Evolutionary conservation across 2,888 invertebrate species (phyloP).

Genomic region (Branchipolynoe longqiensis): DNA sequence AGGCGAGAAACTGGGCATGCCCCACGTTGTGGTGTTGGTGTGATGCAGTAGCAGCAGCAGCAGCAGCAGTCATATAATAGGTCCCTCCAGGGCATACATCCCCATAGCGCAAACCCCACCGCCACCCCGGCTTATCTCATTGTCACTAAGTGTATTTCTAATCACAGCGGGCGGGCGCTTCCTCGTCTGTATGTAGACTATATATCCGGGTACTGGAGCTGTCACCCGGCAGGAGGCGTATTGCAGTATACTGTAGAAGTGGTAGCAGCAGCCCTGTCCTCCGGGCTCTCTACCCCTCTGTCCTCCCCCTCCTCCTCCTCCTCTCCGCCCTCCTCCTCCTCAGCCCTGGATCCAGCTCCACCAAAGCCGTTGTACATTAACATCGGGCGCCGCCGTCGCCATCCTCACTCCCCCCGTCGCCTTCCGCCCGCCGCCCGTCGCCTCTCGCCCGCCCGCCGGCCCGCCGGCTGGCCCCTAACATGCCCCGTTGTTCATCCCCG

Average conservation of each 20-base stretch:
- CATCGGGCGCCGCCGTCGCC: constrained; percentile 23
- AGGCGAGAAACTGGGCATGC: not conserved
- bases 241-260: not conserved
- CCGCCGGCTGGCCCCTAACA: too few relatives aligned
- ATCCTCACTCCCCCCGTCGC: not conserved
- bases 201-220: too few relatives aligned
- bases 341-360: constrained; percentile 28
- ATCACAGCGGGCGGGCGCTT: too few relatives aligned
- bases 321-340: constrained; percentile 3
- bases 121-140: too few relatives aligned
- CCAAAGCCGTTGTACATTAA: constrained; percentile 14
- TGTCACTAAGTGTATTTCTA: too few relatives aligned
- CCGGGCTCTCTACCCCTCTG: not conserved
- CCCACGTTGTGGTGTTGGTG: not conserved
- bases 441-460: constrained; percentile 12
- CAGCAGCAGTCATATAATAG: too few relatives aligned
- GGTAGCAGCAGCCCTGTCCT: not conserved
- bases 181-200: too few relatives aligned
- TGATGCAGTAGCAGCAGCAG: not conserved
- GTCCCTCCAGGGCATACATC: too few relatives aligned
- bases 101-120: too few relatives aligned
- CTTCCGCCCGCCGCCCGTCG: not conserved
- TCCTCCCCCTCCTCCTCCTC: constrained; percentile 6
- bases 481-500: too few relatives aligned
- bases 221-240: not conserved